Conservation (phyloP, 2,113 vertebrate species). For the Zapornia atra region DNA sequence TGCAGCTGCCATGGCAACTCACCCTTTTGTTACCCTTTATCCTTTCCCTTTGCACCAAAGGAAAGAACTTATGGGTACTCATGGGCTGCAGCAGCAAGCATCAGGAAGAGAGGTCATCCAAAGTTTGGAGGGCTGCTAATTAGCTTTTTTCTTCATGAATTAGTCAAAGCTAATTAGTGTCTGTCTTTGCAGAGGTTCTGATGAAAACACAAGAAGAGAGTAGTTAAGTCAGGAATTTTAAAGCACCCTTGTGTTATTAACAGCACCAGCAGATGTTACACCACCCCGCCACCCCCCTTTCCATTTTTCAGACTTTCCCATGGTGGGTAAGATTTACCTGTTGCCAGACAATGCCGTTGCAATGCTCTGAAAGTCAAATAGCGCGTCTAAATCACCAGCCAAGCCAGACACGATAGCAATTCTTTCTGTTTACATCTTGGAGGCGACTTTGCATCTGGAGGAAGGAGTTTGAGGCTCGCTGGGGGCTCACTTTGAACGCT, state of each 20-base stretch:
- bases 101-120: constrained; percentile 7
- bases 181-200: constrained; percentile 22
- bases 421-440: constrained; percentile 14
- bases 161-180: constrained; percentile 57
- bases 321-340: not conserved
- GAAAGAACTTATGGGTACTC: not conserved
- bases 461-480: not conserved
- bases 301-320: not conserved
- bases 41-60: not conserved
- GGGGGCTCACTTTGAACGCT: not conserved
- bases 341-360: not conserved
- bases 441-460: constrained; percentile 11
- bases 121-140: constrained; percentile 53
- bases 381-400: not conserved
- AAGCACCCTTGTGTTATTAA: not conserved
- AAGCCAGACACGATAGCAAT: not conserved
- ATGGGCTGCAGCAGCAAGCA: not conserved
- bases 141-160: constrained; percentile 62
- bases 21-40: not conserved
- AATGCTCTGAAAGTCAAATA: not conserved
- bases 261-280: not conserved
- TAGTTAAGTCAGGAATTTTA: not conserved
- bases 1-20: not conserved
- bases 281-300: not conserved
- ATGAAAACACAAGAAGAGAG: not conserved